These are phyloP conservation scores for Cryptus armator DNA, from an alignment of 2,888 invertebrate genomes.

Conservation along the genomic window DNA sequence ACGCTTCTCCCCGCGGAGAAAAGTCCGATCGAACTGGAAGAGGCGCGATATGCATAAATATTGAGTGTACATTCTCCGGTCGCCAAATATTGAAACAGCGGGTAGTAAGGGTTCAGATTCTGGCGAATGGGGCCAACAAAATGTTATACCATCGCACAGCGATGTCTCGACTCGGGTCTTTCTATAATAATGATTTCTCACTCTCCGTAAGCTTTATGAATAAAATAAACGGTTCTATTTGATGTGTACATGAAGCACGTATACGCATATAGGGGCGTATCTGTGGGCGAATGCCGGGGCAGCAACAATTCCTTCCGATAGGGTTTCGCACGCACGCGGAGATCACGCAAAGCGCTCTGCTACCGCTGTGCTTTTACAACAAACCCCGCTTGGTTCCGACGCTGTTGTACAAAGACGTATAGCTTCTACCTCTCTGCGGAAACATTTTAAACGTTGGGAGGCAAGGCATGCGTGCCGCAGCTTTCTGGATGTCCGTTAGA, in stretches of 20 bases:
- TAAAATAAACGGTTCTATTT: slow-evolving; percentile 78
- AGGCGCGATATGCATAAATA: slow-evolving; percentile 56
- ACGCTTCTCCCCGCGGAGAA: slow-evolving; percentile 45
- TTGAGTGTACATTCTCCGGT: slow-evolving; percentile 48
- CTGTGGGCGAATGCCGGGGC: not conserved
- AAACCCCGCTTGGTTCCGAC: slow-evolving; percentile 41
- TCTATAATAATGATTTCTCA: slow-evolving; percentile 77
- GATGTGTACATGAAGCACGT: slow-evolving; percentile 38
- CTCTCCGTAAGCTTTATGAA: slow-evolving; percentile 78
- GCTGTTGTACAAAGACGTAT: slow-evolving; percentile 54
- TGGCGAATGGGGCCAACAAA: not conserved
- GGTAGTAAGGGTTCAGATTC: slow-evolving; percentile 32
- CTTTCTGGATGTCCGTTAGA: slow-evolving; percentile 57
- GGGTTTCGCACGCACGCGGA: slow-evolving; percentile 40
- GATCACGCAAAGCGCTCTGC: slow-evolving; percentile 63
- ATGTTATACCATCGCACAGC: slow-evolving; percentile 23
- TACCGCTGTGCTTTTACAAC: slow-evolving; percentile 59
- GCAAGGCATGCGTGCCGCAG: slow-evolving; percentile 57
- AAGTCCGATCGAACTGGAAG: slow-evolving; percentile 29
- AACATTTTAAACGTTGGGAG: slow-evolving; percentile 62
- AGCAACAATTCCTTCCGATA: slow-evolving; percentile 47
- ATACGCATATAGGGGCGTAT: slow-evolving; percentile 15
- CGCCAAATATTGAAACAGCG: slow-evolving; percentile 59
- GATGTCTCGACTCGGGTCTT: slow-evolving; percentile 42
- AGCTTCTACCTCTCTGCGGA: slow-evolving; percentile 33